phyloP scores from a whole-genome alignment of 2,888 invertebrate species.

The Lasioglossum villosulum region DNA sequence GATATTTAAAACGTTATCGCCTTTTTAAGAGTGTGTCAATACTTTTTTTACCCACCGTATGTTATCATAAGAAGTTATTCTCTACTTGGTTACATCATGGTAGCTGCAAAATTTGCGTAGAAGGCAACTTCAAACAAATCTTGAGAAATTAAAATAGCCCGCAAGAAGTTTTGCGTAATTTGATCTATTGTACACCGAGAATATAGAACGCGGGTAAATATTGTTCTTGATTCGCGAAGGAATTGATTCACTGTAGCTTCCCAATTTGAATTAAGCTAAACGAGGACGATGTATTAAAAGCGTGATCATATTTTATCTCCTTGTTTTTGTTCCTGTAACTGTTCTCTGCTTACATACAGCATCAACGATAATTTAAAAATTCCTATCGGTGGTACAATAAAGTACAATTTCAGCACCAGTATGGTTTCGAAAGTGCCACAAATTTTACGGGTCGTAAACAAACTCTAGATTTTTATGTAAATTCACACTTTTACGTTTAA shows the following conservation, averaged over 20 bases:
- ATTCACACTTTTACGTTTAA: not conserved
- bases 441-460: not conserved
- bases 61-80: not conserved
- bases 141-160: not conserved
- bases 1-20: too few relatives aligned
- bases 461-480: not conserved
- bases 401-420: not conserved
- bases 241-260: not conserved
- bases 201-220: not conserved
- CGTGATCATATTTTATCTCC: not conserved
- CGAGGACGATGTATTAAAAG: not conserved
- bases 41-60: too few relatives aligned
- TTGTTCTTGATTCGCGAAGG: not conserved
- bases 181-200: not conserved
- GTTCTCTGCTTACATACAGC: not conserved
- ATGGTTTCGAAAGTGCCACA: not conserved
- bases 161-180: not conserved
- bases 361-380: not conserved
- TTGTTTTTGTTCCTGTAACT: not conserved
- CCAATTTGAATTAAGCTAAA: not conserved
- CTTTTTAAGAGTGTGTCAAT: too few relatives aligned
- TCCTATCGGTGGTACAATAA: not conserved
- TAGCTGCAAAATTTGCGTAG: not conserved
- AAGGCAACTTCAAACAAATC: not conserved
- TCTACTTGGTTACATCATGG: not conserved